phyloP scores from a whole-genome alignment of 2,797 vertebrate genomes.

The Tadarida brasiliensis region DNA sequence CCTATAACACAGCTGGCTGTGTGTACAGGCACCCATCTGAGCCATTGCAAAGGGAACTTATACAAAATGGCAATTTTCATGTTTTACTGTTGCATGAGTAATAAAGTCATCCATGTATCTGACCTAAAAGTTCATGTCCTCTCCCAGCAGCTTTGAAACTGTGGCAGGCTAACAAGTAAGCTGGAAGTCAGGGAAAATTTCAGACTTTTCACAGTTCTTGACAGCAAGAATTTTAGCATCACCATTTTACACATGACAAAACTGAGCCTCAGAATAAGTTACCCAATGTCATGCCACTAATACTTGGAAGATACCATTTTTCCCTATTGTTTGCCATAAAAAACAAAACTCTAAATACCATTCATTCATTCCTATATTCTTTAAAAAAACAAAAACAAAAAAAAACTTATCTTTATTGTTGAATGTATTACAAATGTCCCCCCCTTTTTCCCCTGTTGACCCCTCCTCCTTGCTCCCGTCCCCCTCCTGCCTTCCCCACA shows the following conservation, averaged over 20 bases:
- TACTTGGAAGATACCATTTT: background rate
- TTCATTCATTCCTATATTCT: background rate
- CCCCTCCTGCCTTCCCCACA: too few relatives aligned
- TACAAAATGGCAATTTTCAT: background rate
- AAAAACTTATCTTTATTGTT: too few relatives aligned
- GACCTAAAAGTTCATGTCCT: background rate
- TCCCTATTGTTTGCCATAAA: background rate
- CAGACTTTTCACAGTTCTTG: background rate
- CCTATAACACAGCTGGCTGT: background rate
- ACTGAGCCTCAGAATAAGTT: background rate
- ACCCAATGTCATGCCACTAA: background rate
- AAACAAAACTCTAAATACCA: background rate
- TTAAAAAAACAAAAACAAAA: too few relatives aligned
- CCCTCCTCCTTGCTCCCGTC: too few relatives aligned
- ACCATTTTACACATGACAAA: slow-evolving; percentile 11
- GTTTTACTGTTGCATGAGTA: background rate
- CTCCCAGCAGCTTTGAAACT: slow-evolving; percentile 44
- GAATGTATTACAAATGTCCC: too few relatives aligned
- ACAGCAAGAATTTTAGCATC: background rate
- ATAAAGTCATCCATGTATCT: background rate
- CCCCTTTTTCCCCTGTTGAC: too few relatives aligned
- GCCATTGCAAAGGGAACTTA: background rate
- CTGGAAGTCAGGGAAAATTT: background rate
- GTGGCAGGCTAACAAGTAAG: background rate
- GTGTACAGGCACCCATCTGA: background rate